Evolutionary conservation across 2,888 invertebrate genomes (phyloP), one percentile per base, ranked within the genome.

Genomic region (Sphecodes monilicornis): DNA sequence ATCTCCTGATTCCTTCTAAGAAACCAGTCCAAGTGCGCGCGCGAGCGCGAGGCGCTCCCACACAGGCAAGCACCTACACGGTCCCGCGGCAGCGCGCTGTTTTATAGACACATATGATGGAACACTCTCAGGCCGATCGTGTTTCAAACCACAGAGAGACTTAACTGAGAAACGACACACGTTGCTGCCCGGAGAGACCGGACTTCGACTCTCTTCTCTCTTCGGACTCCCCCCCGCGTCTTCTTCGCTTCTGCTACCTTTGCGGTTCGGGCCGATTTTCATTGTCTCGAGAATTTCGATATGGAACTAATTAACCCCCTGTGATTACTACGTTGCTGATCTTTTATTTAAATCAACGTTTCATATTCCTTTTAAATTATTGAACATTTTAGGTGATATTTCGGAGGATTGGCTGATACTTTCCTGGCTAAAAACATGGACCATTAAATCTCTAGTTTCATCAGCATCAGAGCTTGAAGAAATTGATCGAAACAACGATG

Each of bases 91-190:
- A 87, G 82, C 85, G 90, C 90, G 85, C 87, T 92, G 92, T 92
- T 93, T 93, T 93, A 94, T 93, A 94, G 93, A 93, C 94, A 94
- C 92, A 93, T 94, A 94, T 94, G 94, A 94, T 93, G 94, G 93
- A 94, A 93, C 93, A 93, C 93, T 94, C 94, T 94, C 94, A 94
- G 94, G 94, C 94, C 90, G 94, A 94, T 94, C 94, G 94, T 93
- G 94, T 94, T 94, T 94, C 94, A 94, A 94, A 94, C 94, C 94
- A 92, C 94, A 94, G 93, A 92, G 92, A 91, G 92, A 92, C 91
- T 92, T 91, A 92, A 93, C 92, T 91, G 91, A 92, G 91, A 92
- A 92, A 92, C 91, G 90, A 92, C 90, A 90, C 91, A 91, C 88
- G 89, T 89, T 88, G 83, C 86, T 83, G 80, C 82, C 83, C 83